Evolutionary conservation across 2,888 invertebrate species (phyloP), one percentile per base, ranked within the genome.

Genomic region (Tribolium freemani): DNA sequence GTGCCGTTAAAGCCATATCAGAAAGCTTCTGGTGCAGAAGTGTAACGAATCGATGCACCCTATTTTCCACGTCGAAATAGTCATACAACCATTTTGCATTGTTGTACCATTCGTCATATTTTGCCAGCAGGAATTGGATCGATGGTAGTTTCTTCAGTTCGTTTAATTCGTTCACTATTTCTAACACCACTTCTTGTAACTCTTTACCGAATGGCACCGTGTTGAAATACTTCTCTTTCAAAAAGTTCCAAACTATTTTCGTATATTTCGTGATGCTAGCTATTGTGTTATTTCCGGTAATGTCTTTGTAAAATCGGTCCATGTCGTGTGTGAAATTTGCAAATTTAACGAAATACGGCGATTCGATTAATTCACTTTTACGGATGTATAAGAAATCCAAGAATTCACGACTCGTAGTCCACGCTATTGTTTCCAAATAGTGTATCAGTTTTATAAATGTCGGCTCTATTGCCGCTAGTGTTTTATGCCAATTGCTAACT

Each of bases 341-440:
- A 8, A 95, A 92, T 79, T 93, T 92, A 77, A 92, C 92, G 82
- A 94, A 96, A 80, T 95, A 95, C 0, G 94, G 93, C 0, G 94
- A 94, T 60, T 92, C 92, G 0, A 94, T 92, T 73, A 96, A 86
- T 82, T 95, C 95, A 73, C 92, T 93, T 56, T 93, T 92, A 2
- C 94, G 90, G 70, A 93, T 91, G 79, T 95, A 94, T 77, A 96
- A 90, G 84, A 95, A 96, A 81, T 95, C 94, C 69, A 92, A 90
- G 6, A 94, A 87, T 72, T 94, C 93, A 77, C 91, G 92, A 85
- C 93, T 92, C 0, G 94, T 89, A 56, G 92, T 90, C 89, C 94
- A 94, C 0, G 90, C 88, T 2, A 93, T 90, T 0, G 91, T 90
- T 82, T 96, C 95, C 0, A 93, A 85, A 79, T 94, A 94, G 81